A percentile compares a stretch with the other conserved stretches of the same genome.
phyloP scores from a whole-genome alignment of 2,888 invertebrate genomes.

The Gibbula magus region DNA sequence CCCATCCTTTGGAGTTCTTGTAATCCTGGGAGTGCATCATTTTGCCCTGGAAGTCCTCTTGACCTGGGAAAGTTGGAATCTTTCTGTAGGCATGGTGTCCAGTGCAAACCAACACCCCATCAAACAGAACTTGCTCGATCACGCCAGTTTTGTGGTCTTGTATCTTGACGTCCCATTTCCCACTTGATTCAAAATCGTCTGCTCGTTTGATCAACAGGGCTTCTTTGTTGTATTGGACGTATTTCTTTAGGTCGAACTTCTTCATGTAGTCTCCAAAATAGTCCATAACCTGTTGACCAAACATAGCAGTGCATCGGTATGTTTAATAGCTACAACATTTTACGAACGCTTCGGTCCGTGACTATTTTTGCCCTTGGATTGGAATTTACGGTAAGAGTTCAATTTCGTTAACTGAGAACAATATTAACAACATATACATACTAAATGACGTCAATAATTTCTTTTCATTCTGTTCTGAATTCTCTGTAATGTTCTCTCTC shows the following conservation, averaged over 20 bases:
- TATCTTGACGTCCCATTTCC: conserved; percentile 67
- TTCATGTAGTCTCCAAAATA: conserved; percentile 59
- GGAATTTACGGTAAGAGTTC: too few species aligned
- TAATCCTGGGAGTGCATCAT: conserved; percentile 61
- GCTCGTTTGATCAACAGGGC: conserved; percentile 45
- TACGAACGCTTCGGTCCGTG: too few species aligned
- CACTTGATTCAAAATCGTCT: conserved; percentile 62
- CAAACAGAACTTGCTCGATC: conserved; percentile 55
- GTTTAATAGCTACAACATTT: too few species aligned
- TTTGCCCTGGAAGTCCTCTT: conserved; percentile 53
- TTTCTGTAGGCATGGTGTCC: conserved; percentile 67
- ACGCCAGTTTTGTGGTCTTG: conserved; percentile 57
- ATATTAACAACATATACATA: too few species aligned
- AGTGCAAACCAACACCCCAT: conserved; percentile 68
- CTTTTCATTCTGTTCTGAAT: too few species aligned
- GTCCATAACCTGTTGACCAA: conserved; percentile 54
- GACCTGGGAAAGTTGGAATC: conserved; percentile 56
- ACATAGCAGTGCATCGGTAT: too few species aligned
- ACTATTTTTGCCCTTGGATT: too few species aligned
- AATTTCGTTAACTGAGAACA: too few species aligned
- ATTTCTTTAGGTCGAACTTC: conserved; percentile 59
- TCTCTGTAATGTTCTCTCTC: too few species aligned
- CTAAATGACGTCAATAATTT: too few species aligned
- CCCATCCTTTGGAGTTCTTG: conserved; percentile 45
- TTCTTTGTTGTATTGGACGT: conserved; percentile 67